phyloP scores from a whole-genome alignment of 2,113 vertebrate genomes.

The Zapus hudsonius region DNA sequence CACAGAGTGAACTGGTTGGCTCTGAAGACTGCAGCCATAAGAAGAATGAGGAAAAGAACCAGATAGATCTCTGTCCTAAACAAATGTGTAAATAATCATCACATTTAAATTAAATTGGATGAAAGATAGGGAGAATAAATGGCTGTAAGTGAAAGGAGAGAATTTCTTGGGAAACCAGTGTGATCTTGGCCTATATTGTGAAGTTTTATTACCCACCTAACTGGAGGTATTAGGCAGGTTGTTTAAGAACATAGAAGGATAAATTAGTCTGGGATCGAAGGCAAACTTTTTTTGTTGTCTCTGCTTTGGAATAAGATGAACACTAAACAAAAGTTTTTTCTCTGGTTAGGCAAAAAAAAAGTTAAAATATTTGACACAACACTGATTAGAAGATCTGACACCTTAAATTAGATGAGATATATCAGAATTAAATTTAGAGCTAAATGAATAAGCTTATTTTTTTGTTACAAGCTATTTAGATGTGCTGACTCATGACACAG shows the following conservation, averaged over 20 bases:
- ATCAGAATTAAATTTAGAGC: not conserved
- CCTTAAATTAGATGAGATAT: not conserved
- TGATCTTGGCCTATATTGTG: not conserved
- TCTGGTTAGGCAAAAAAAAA: too few relatives aligned
- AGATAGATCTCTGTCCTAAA: not conserved
- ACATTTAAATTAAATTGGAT: not conserved
- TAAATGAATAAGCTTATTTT: not conserved
- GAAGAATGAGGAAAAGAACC: not conserved
- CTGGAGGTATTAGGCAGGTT: not conserved
- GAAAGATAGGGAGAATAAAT: not conserved
- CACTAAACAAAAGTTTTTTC: not conserved
- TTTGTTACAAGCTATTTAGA: conserved; percentile 9
- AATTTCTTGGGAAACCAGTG: not conserved
- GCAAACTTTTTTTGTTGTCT: not conserved
- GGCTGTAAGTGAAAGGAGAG: not conserved
- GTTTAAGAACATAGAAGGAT: not conserved
- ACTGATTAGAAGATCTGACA: not conserved
- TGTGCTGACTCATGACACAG: not conserved
- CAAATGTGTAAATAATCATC: not conserved
- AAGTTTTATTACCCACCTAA: not conserved
- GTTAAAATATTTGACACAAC: not conserved
- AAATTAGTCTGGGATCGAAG: not conserved
- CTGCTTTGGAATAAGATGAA: not conserved
- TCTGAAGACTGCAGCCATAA: not conserved
- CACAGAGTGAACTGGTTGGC: not conserved